Evolutionary conservation across 2,888 invertebrate genomes (phyloP), one percentile per base, ranked within the genome.

Genomic region (Desoria tigrina): DNA sequence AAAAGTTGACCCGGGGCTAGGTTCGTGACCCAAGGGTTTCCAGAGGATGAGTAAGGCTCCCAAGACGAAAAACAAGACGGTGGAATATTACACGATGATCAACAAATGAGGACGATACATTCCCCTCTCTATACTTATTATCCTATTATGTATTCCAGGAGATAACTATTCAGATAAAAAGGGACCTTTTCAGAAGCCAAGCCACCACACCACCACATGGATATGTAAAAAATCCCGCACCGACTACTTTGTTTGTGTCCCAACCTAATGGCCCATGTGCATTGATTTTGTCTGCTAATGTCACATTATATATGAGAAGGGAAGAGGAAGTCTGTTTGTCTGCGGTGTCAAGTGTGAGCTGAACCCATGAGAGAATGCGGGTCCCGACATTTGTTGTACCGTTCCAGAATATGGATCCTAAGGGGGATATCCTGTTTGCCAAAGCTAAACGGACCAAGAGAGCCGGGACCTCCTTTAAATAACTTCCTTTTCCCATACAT

Each of bases 21-120:
- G 51, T 24, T 51, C 51, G 51, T 51, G 51, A 51, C 51, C 51
- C 14, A 23, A 51, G 51, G 51, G 51, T 26, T 51, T 24, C 16
- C 45, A 11, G 6, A 45, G 21, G 45, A 45, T 45, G 45, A 45
- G 45, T 45, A 45, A 45, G 45, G 45, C 45, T 45, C 45, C n/a
- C 45, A 45, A 9, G n/a, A n/a, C n/a, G 32, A 32, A 32, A 32
- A 32, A 32, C 32, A 4, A 32, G 4, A 32, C 11, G 32, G 32
- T 7, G 11, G 11, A 32, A 32, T 11, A 32, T 32, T 32, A 32
- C n/a, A n/a, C n/a, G n/a, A n/a, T n/a, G n/a, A n/a, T n/a, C n/a
- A n/a, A n/a, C n/a, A n/a, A n/a, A n/a, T n/a, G n/a, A n/a, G n/a
- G n/a, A n/a, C n/a, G 32, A 32, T 32, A 32, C 32, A n/a, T n/a